Evolutionary conservation across 2,888 invertebrate species (phyloP).

Genomic region (Nemotelus nigrinus): DNA sequence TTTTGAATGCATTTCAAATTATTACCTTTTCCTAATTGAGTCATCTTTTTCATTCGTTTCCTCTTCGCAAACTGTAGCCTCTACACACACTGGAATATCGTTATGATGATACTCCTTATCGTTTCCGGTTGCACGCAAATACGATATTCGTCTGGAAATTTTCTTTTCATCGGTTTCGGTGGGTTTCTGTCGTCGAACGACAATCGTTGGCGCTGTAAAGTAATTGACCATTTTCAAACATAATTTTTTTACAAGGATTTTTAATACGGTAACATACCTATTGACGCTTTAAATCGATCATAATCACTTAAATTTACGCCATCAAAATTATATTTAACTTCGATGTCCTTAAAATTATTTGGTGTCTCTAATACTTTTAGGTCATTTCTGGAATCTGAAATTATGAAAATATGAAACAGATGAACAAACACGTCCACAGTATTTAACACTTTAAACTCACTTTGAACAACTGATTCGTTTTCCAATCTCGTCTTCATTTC

Average conservation of each 20-base stretch:
- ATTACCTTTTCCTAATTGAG: slow-evolving; percentile 30
- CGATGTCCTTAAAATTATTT: slow-evolving; percentile 40
- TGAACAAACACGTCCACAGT: background rate
- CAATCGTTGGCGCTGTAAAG: slow-evolving; percentile 49
- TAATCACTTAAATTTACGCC: slow-evolving; percentile 34
- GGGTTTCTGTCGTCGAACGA: slow-evolving; percentile 62
- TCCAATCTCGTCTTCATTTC: slow-evolving; percentile 42
- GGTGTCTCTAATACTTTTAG: slow-evolving; percentile 43
- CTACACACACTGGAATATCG: slow-evolving; percentile 50
- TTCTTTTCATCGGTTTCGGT: slow-evolving; percentile 80
- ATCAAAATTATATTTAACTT: slow-evolving; percentile 39
- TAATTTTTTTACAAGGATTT: background rate
- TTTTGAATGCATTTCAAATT: background rate
- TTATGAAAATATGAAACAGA: background rate
- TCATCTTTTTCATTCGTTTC: slow-evolving; percentile 52
- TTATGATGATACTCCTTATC: slow-evolving; percentile 74
- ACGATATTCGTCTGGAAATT: slow-evolving; percentile 89
- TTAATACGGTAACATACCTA: slow-evolving; percentile 16
- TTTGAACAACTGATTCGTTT: slow-evolving; percentile 36
- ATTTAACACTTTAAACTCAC: background rate
- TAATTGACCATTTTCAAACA: background rate
- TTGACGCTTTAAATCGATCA: slow-evolving; percentile 33
- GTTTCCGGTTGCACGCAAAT: slow-evolving; percentile 88
- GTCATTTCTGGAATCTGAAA: slow-evolving; percentile 42
- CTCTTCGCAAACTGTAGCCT: slow-evolving; percentile 52